Conservation (phyloP, 37 sponge, comb jelly and placozoan genomes). For the Haliclona indistincta region DNA sequence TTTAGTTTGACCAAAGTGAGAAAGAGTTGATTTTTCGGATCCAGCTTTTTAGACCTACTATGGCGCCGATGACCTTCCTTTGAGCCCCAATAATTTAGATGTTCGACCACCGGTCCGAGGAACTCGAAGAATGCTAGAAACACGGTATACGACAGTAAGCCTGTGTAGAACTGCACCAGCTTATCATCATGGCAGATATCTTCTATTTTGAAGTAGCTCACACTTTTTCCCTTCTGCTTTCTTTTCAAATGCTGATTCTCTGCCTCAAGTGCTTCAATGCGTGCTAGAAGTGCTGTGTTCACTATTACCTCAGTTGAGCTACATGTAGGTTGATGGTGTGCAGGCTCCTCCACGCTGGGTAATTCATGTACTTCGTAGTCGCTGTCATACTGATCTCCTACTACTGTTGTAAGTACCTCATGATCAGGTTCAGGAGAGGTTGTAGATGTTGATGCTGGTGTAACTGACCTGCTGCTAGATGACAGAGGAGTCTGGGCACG, state of each 20-base stretch:
- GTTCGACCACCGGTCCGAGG: slow-evolving; percentile 32
- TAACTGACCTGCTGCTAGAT: not conserved
- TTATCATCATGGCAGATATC: slow-evolving; percentile 39
- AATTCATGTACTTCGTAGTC: slow-evolving; percentile 38
- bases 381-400: slow-evolving; percentile 21
- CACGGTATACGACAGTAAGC: slow-evolving; percentile 18
- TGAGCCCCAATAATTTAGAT: slow-evolving; percentile 46
- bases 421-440: not conserved
- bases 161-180: slow-evolving; percentile 39
- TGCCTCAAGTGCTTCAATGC: slow-evolving; percentile 37
- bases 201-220: slow-evolving; percentile 18
- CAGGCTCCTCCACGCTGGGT: not conserved
- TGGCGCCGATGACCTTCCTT: slow-evolving; percentile 5
- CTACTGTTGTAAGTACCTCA: not conserved
- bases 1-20: slow-evolving; percentile 12
- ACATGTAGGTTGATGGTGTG: slow-evolving; percentile 4
- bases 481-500: no score
- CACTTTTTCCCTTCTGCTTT: not conserved
- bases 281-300: slow-evolving; percentile 20
- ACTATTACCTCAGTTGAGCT: not conserved
- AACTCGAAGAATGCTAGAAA: slow-evolving; percentile 45
- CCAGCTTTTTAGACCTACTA: slow-evolving; percentile 10
- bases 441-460: not conserved
- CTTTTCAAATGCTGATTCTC: slow-evolving; percentile 7
- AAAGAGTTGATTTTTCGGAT: slow-evolving; percentile 35